phyloP scores from a whole-genome alignment of 1,140 invertebrate genomes.

The Drosophila subobscura region DNA sequence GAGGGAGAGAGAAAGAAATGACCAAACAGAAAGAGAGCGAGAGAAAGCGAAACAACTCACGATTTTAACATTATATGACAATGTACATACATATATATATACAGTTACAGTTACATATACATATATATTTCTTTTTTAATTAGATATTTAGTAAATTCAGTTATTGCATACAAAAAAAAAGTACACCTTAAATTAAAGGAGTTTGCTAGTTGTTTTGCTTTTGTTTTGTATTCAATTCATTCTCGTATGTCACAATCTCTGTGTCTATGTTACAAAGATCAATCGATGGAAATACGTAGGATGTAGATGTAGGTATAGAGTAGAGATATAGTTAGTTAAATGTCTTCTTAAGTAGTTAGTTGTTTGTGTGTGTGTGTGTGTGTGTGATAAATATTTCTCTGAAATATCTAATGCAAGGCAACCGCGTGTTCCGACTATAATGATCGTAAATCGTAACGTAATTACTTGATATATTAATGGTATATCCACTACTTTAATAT shows the following conservation, averaged over 20 bases:
- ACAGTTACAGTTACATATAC: conserved; percentile 29
- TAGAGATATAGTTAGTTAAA: conserved; percentile 20
- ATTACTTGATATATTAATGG: conserved; percentile 37
- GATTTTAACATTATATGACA: conserved; percentile 11
- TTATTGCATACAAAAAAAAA: conserved; percentile 36
- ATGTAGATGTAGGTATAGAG: not conserved
- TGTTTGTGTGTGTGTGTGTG: too few species aligned
- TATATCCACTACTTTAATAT: conserved; percentile 48
- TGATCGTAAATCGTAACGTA: conserved; percentile 40
- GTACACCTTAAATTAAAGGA: too few species aligned
- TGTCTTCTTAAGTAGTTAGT: conserved; percentile 47
- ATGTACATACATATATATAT: conserved; percentile 24
- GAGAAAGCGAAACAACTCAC: not conserved
- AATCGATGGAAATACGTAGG: too few species aligned
- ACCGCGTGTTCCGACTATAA: conserved; percentile 68
- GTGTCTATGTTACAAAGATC: not conserved
- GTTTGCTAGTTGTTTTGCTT: conserved; percentile 4
- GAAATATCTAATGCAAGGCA: conserved; percentile 79
- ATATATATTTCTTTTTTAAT: conserved; percentile 25
- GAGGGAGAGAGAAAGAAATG: not conserved
- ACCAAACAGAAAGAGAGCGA: conserved; percentile 23
- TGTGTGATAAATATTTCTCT: conserved; percentile 55
- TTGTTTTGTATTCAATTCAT: not conserved
- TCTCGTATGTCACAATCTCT: conserved; percentile 27
- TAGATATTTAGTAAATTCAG: conserved; percentile 52